These are phyloP conservation scores for Phalacrocorax brasilianus DNA, from an alignment of 2,113 vertebrate species.

Conservation along the genomic window DNA sequence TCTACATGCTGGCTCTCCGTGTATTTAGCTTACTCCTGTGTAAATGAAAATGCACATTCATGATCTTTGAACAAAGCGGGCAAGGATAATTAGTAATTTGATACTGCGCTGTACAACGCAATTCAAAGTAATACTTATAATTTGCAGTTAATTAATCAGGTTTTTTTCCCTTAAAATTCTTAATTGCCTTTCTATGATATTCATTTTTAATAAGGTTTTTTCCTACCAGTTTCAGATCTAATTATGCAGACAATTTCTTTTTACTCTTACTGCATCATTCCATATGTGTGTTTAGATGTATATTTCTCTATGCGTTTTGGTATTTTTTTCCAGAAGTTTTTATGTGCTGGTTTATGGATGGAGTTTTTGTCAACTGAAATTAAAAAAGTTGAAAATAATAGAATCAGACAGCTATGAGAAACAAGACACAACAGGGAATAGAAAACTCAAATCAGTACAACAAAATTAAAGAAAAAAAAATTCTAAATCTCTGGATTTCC, in stretches of 20 bases:
- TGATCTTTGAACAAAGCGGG: slow-evolving; percentile 25
- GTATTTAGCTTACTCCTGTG: not conserved
- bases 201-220: slow-evolving; percentile 36
- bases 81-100: slow-evolving; percentile 20
- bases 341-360: not conserved
- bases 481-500: not conserved
- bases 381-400: not conserved
- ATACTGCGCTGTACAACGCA: not conserved
- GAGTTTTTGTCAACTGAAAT: not conserved
- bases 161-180: not conserved
- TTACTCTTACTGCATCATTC: not conserved
- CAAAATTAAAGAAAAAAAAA: not conserved
- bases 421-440: not conserved
- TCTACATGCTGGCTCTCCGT: not conserved
- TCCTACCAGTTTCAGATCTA: slow-evolving; percentile 14
- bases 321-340: not conserved
- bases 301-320: not conserved
- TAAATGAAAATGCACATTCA: slow-evolving; percentile 33
- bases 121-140: slow-evolving; percentile 49
- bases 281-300: not conserved
- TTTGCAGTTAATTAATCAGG: slow-evolving; percentile 58
- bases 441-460: not conserved
- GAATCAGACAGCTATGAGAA: not conserved
- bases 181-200: slow-evolving; percentile 44
- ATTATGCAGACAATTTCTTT: not conserved